Evolutionary conservation across 1,140 invertebrate species (phyloP).

Genomic region (Sarcophaga peregrina): DNA sequence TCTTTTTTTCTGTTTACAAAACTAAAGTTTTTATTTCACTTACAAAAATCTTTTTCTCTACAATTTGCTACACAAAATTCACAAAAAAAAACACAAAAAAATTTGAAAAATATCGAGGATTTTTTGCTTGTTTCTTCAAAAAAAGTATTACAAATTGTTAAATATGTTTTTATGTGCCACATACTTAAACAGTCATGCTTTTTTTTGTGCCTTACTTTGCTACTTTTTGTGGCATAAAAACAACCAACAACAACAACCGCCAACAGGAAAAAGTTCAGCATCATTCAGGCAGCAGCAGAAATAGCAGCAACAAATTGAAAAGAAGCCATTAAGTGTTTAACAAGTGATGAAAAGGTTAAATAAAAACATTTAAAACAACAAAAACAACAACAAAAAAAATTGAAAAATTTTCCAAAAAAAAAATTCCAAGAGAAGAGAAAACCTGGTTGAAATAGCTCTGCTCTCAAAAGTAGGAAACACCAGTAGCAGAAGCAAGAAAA

Average conservation of each 20-base stretch:
- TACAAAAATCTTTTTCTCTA: neutral
- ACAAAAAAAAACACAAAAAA: neutral
- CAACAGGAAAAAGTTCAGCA: too few relatives aligned
- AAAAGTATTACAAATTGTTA: conserved; percentile 11
- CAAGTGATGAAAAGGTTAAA: conserved; percentile 26
- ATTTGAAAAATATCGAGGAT: neutral
- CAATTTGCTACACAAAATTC: neutral
- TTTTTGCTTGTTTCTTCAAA: neutral
- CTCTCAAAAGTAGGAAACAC: too few relatives aligned
- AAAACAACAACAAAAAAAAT: too few relatives aligned
- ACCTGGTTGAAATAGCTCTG: too few relatives aligned
- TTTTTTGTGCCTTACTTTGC: too few relatives aligned
- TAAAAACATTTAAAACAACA: neutral
- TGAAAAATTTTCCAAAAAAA: neutral
- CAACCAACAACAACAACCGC: too few relatives aligned
- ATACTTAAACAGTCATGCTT: neutral
- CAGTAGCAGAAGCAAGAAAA: neutral
- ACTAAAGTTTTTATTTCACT: too few relatives aligned
- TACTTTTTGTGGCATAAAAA: neutral
- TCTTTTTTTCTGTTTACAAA: too few relatives aligned
- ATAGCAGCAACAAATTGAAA: conserved; percentile 2
- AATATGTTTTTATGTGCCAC: conserved; percentile 5
- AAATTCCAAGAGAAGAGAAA: too few relatives aligned
- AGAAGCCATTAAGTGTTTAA: conserved; percentile 25
- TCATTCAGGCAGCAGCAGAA: too few relatives aligned